A percentile compares a stretch with the other conserved stretches of the same genome.
Evolutionary conservation across 2,888 invertebrate species (phyloP).

Genomic region (Marasmarcha lunaedactyla): DNA sequence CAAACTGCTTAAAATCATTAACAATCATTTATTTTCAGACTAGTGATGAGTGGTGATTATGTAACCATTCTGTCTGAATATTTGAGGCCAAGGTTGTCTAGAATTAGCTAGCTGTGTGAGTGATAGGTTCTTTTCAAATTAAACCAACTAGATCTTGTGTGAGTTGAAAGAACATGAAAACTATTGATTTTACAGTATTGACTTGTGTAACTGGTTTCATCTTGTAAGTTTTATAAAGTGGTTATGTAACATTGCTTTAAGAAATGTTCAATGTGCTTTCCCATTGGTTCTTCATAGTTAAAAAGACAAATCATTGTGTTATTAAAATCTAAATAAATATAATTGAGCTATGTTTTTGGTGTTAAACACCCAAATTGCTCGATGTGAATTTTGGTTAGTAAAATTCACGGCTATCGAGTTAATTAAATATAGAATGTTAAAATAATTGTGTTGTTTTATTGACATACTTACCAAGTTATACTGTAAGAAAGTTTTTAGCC

Average conservation of each 20-base stretch:
- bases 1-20: constrained; percentile 4
- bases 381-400: constrained; percentile 46
- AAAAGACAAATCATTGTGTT: too few relatives aligned
- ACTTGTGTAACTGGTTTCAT: constrained; percentile 26
- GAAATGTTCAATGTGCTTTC: constrained; percentile 10
- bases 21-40: constrained; percentile 24
- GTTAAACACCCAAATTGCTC: background rate
- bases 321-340: too few relatives aligned
- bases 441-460: constrained; percentile 23
- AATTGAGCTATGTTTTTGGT: too few relatives aligned
- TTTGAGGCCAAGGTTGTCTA: constrained; percentile 36
- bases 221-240: constrained; percentile 47
- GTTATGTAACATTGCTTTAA: constrained; percentile 48
- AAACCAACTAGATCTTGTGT: too few relatives aligned
- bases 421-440: constrained; percentile 46
- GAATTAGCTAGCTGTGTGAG: too few relatives aligned
- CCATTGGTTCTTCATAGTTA: too few relatives aligned
- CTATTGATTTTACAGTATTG: constrained; percentile 17
- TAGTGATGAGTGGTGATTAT: constrained; percentile 45
- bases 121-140: constrained; percentile 8
- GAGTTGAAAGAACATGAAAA: too few relatives aligned
- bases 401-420: constrained; percentile 48
- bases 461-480: too few relatives aligned
- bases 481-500: too few relatives aligned
- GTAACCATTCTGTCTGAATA: constrained; percentile 31